A percentile compares a stretch with the other conserved stretches of the same genome.
phyloP scores from a whole-genome alignment of 2,113 vertebrate species.

The Pelodiscus sinensis region DNA sequence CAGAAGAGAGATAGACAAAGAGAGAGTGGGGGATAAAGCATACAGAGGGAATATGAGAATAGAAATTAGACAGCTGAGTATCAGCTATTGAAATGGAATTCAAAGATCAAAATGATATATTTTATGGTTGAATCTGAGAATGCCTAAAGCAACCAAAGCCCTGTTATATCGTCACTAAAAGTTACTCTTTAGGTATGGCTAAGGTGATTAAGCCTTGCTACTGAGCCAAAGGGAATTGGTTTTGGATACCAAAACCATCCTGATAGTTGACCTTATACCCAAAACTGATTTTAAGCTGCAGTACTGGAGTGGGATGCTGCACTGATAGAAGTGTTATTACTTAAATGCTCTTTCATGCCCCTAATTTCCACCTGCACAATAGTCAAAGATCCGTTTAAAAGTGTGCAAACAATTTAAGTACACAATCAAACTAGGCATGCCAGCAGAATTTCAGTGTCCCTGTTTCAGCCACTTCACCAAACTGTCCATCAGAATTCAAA shows the following conservation, averaged over 20 bases:
- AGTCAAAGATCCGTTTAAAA: background rate
- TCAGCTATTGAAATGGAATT: background rate
- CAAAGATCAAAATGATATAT: background rate
- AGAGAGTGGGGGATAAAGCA: background rate
- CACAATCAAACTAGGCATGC: too few relatives aligned
- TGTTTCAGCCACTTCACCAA: too few relatives aligned
- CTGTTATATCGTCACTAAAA: background rate
- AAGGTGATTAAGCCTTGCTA: background rate
- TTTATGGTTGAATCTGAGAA: background rate
- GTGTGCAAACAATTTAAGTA: too few relatives aligned
- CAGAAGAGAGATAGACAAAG: background rate
- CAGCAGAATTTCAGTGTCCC: too few relatives aligned
- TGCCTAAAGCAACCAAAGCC: background rate
- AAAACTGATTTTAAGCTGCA: constrained; percentile 1
- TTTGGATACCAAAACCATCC: background rate
- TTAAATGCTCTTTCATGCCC: background rate
- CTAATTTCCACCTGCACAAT: constrained; percentile 37
- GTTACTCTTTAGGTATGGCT: background rate
- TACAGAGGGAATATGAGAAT: background rate
- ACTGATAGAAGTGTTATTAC: background rate
- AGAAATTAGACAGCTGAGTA: background rate
- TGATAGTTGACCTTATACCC: too few relatives aligned
- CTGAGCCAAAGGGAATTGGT: constrained; percentile 10
- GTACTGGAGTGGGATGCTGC: background rate
- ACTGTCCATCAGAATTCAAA: too few relatives aligned